Evolutionary conservation across 2,888 invertebrate species (phyloP).

Genomic region (Heteromyza rotundicornis): DNA sequence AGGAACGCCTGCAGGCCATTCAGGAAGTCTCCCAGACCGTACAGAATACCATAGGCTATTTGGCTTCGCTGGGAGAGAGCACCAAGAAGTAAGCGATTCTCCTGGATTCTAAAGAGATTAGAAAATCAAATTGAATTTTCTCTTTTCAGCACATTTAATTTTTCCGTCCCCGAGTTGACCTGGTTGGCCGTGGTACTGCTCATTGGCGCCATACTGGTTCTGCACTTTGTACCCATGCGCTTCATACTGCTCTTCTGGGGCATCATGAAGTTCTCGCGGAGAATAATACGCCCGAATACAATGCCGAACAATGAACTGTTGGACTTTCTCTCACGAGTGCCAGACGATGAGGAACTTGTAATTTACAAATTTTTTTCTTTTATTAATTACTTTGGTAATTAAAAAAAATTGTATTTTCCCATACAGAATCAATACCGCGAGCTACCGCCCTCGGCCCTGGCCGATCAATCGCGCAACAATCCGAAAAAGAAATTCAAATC

Average conservation of each 20-base stretch:
- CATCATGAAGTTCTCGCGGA: slow-evolving; percentile 92
- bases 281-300: slow-evolving; percentile 89
- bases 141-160: slow-evolving; percentile 83
- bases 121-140: background rate
- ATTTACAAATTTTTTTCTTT: slow-evolving; percentile 42
- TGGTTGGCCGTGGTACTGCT: slow-evolving; percentile 86
- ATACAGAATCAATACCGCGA: slow-evolving; percentile 58
- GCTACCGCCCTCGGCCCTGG: slow-evolving; percentile 51
- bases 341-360: slow-evolving; percentile 92
- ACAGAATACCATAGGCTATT: slow-evolving; percentile 92
- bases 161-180: slow-evolving; percentile 95
- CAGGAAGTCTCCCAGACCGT: slow-evolving; percentile 97
- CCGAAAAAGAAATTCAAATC: slow-evolving; percentile 59
- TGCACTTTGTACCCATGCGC: slow-evolving; percentile 88
- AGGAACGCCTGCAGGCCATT: slow-evolving; percentile 91
- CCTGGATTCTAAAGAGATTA: background rate
- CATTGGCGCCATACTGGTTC: slow-evolving; percentile 74
- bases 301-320: slow-evolving; percentile 97
- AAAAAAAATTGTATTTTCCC: slow-evolving; percentile 29
- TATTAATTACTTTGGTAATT: background rate
- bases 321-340: slow-evolving; percentile 92
- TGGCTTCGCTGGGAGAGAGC: slow-evolving; percentile 92
- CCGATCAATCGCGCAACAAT: slow-evolving; percentile 54
- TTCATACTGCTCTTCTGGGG: slow-evolving; percentile 94
- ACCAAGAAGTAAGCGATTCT: slow-evolving; percentile 83